Evolutionary conservation across 2,888 invertebrate genomes (phyloP).

Genomic region (Lacanobia oleracea): DNA sequence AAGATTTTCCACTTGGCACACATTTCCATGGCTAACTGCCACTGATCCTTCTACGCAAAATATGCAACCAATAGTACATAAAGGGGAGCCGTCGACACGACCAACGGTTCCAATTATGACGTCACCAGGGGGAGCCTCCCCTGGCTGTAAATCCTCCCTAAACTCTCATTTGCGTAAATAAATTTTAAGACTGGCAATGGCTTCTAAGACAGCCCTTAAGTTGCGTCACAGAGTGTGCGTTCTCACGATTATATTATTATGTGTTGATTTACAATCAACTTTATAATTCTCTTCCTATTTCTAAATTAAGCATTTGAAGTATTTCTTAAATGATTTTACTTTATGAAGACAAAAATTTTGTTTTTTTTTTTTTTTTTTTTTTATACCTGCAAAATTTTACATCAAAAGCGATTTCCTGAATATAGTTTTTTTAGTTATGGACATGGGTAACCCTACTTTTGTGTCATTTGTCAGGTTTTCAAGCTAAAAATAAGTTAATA

Average conservation of each 20-base stretch:
- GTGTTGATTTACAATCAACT: not conserved
- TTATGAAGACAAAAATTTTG: too few relatives aligned
- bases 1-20: not conserved
- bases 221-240: not conserved
- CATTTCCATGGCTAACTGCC: not conserved
- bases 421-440: too few relatives aligned
- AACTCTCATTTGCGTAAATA: conserved; percentile 49
- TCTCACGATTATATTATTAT: not conserved
- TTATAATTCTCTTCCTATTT: too few relatives aligned
- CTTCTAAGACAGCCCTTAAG: conserved; percentile 15
- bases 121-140: not conserved
- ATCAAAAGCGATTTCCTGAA: too few relatives aligned
- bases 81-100: not conserved
- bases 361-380: too few relatives aligned
- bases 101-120: conserved; percentile 28
- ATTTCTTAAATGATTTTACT: too few relatives aligned
- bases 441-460: too few relatives aligned
- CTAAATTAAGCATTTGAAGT: too few relatives aligned
- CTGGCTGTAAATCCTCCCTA: conserved; percentile 18
- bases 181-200: conserved; percentile 22
- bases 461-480: too few relatives aligned
- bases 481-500: too few relatives aligned
- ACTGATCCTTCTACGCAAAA: conserved; percentile 1
- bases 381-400: too few relatives aligned
- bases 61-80: conserved; percentile 7